These are phyloP conservation scores for Clarias fuscus DNA, from an alignment of 2,797 vertebrate species.

Conservation along the genomic window DNA sequence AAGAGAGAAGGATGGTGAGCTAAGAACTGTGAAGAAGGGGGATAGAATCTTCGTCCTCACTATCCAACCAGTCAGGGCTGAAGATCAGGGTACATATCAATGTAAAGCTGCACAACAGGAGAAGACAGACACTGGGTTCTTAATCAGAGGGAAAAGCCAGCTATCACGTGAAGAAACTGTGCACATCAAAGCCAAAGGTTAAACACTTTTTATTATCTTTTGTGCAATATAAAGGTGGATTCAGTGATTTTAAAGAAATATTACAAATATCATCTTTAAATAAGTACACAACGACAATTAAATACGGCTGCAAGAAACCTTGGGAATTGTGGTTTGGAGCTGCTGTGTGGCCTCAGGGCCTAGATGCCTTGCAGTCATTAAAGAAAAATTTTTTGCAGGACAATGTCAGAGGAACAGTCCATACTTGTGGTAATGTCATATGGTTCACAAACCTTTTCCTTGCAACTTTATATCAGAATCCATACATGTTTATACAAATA, in stretches of 20 bases:
- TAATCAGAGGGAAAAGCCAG: constrained; percentile 60
- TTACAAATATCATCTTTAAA: neutral
- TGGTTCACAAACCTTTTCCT: neutral
- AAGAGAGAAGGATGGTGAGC: constrained; percentile 67
- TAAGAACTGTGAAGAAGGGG: constrained; percentile 69
- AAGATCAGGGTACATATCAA: constrained; percentile 77
- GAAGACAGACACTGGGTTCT: constrained; percentile 54
- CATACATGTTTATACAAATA: neutral
- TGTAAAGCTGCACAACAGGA: constrained; percentile 74
- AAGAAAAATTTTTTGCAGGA: neutral
- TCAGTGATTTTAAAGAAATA: neutral
- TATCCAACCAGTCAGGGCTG: constrained; percentile 64
- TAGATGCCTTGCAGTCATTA: neutral
- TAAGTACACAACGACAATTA: neutral
- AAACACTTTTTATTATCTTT: neutral
- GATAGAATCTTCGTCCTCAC: constrained; percentile 71
- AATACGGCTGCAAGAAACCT: neutral
- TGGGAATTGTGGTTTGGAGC: neutral
- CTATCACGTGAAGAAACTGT: constrained; percentile 62
- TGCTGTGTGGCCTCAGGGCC: neutral
- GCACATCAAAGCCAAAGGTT: constrained; percentile 66
- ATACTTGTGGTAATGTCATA: neutral
- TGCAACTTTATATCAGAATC: neutral
- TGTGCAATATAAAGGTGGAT: neutral
- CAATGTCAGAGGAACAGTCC: neutral